A percentile compares a stretch with the other conserved stretches of the same genome.
phyloP scores from a whole-genome alignment of 2,113 vertebrate species.

The Tenrec ecaudatus region DNA sequence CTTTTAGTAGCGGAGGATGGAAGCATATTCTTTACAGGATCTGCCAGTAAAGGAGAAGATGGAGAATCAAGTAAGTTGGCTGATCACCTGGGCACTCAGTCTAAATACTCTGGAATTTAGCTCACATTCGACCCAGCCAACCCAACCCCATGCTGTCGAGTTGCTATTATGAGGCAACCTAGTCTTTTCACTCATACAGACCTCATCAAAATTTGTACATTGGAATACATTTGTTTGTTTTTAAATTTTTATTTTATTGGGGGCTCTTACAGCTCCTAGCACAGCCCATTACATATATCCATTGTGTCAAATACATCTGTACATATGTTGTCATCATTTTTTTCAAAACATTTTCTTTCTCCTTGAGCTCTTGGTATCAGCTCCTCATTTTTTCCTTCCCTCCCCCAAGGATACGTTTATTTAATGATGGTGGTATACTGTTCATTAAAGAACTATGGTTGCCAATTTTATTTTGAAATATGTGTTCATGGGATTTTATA shows the following conservation, averaged over 20 bases:
- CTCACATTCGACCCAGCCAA: not conserved
- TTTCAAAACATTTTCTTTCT: too few species aligned
- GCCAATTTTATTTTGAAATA: not conserved
- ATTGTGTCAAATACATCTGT: too few species aligned
- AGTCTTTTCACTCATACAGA: not conserved
- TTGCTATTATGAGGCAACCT: too few species aligned
- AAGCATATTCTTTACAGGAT: conserved; percentile 98
- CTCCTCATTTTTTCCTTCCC: too few species aligned
- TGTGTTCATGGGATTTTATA: not conserved
- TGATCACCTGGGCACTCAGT: not conserved
- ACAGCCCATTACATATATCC: too few species aligned
- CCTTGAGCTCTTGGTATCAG: too few species aligned
- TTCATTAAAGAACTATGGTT: not conserved
- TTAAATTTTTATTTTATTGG: too few species aligned
- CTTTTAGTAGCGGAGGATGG: conserved; percentile 98
- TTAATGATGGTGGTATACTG: not conserved
- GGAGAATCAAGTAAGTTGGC: conserved; percentile 96
- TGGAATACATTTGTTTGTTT: not conserved
- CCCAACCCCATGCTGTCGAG: too few species aligned
- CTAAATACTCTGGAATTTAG: not conserved
- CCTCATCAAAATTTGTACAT: not conserved
- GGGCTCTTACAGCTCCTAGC: too few species aligned
- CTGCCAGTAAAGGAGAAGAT: conserved; percentile 98
- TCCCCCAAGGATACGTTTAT: not conserved
- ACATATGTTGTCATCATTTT: too few species aligned